These are phyloP conservation scores for Rhinoptilus africanus DNA, from an alignment of 2,113 vertebrate genomes.

Conservation along the genomic window DNA sequence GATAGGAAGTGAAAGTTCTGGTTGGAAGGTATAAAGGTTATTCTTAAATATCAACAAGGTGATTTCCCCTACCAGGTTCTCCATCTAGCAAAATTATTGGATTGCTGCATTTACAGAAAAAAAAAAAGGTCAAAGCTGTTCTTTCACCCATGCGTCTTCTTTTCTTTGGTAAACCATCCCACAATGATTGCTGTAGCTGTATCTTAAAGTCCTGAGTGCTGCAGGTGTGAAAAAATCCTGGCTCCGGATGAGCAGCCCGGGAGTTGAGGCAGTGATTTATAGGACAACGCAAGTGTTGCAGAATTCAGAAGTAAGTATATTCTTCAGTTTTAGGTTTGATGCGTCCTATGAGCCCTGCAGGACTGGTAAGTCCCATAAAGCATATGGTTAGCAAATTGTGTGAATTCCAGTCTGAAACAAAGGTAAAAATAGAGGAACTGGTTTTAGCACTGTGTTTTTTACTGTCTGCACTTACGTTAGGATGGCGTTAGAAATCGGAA, in stretches of 20 bases:
- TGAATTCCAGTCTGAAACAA: not conserved
- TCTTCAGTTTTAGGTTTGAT: not conserved
- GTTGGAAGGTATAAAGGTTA: not conserved
- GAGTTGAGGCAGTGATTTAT: not conserved
- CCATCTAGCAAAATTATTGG: not conserved
- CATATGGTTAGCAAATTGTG: conserved; percentile 13
- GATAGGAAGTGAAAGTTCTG: not conserved
- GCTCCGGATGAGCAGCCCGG: not conserved
- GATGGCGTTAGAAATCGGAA: not conserved
- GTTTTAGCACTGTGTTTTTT: not conserved
- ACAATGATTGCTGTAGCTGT: not conserved
- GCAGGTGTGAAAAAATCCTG: conserved; percentile 13
- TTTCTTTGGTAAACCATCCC: not conserved
- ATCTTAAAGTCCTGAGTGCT: not conserved
- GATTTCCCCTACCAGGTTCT: not conserved
- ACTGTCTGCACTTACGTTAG: not conserved
- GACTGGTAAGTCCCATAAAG: not conserved
- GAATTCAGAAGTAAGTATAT: not conserved
- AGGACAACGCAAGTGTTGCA: not conserved
- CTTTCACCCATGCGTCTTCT: not conserved
- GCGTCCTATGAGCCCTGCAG: conserved; percentile 4
- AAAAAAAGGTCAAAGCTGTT: not conserved
- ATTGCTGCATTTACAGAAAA: not conserved
- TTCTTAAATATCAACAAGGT: not conserved
- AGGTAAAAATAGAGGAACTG: conserved; percentile 7